phyloP scores from a whole-genome alignment of 2,888 invertebrate species.

The Cylindroiulus punctatus region DNA sequence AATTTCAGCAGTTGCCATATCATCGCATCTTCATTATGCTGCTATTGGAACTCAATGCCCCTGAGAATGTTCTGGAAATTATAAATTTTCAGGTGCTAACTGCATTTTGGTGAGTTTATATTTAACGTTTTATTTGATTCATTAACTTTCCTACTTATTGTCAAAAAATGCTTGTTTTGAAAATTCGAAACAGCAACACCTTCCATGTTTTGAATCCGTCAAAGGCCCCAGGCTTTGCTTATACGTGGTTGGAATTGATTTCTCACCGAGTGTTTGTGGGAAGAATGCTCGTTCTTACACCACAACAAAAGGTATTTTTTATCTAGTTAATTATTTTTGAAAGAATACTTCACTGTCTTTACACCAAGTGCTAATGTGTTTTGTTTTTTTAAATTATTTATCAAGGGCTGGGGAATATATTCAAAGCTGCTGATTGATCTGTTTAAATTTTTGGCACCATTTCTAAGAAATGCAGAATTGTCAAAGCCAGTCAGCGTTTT shows the following conservation, averaged over 20 bases:
- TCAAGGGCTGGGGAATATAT: constrained; percentile 93
- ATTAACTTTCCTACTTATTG: too few species aligned
- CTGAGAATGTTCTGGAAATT: constrained; percentile 91
- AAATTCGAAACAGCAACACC: constrained; percentile 73
- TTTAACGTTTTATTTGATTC: too few species aligned
- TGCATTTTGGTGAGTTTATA: constrained; percentile 78
- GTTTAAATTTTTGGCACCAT: constrained; percentile 96
- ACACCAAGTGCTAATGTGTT: background rate
- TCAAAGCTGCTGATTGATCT: constrained; percentile 94
- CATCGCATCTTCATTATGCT: constrained; percentile 96
- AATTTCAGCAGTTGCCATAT: constrained; percentile 97
- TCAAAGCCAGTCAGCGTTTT: constrained; percentile 91
- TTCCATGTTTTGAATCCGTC: constrained; percentile 91
- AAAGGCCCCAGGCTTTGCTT: constrained; percentile 95
- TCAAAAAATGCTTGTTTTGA: too few species aligned
- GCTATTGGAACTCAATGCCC: constrained; percentile 94
- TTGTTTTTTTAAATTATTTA: constrained; percentile 57
- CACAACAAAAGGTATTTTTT: constrained; percentile 82
- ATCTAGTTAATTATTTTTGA: constrained; percentile 56
- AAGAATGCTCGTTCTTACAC: constrained; percentile 87
- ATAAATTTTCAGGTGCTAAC: constrained; percentile 94
- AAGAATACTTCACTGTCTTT: too few species aligned
- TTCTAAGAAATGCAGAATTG: constrained; percentile 94
- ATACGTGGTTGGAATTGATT: constrained; percentile 97
- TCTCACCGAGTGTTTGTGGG: constrained; percentile 97